Evolutionary conservation across 2,113 vertebrate species (phyloP).

Genomic region (Microcebus ravelobensis): DNA sequence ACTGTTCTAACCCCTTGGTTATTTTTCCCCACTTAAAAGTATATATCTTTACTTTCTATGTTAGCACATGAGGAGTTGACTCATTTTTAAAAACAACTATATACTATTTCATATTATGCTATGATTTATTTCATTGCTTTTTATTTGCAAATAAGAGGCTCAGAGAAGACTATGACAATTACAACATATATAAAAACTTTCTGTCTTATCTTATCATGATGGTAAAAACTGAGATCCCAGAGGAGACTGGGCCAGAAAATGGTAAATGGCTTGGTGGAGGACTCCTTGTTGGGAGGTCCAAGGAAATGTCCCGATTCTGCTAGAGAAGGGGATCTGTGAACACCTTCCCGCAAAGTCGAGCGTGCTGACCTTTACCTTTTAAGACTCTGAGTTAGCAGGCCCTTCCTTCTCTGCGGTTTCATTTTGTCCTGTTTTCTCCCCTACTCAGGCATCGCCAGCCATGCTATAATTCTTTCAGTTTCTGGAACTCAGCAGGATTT

Average conservation of each 20-base stretch:
- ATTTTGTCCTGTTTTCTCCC: background rate
- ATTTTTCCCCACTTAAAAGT: background rate
- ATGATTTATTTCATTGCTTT: background rate
- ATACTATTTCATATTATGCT: background rate
- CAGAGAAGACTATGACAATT: background rate
- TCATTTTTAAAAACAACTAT: background rate
- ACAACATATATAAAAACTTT: background rate
- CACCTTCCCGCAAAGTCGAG: too few species aligned
- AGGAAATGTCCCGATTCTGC: background rate
- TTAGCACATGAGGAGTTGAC: background rate
- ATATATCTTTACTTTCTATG: background rate
- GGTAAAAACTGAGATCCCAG: background rate
- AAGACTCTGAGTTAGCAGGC: background rate
- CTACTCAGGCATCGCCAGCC: fast-evolving
- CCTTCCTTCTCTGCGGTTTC: background rate
- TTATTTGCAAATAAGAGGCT: background rate
- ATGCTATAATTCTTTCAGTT: background rate
- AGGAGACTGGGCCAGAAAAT: background rate
- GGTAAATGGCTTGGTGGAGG: too few species aligned
- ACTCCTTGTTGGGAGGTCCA: background rate
- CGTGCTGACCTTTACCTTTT: background rate
- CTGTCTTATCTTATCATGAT: too few species aligned
- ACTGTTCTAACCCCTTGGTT: background rate
- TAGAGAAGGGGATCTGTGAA: background rate
- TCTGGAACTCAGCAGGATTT: background rate